Percentiles rank a stretch among this genome's conserved stretches.
Conservation (phyloP, 2,797 vertebrate genomes). For the Helarctos malayanus region DNA sequence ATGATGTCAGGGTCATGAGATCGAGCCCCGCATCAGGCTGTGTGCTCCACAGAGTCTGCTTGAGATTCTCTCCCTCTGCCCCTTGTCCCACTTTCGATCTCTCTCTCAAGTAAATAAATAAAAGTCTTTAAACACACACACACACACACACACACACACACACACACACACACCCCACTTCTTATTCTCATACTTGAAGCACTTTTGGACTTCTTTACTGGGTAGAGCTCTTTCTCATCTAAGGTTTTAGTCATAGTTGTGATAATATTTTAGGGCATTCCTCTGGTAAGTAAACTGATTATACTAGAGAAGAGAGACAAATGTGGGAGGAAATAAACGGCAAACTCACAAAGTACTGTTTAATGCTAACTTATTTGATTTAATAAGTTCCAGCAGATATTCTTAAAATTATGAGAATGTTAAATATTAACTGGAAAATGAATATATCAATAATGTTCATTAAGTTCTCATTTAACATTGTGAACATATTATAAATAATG, state of each 20-base stretch:
- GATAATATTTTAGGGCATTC: neutral
- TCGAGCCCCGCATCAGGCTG: neutral
- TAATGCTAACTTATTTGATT: conserved; percentile 4
- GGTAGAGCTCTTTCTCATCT: neutral
- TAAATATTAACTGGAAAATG: conserved; percentile 49
- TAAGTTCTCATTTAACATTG: neutral
- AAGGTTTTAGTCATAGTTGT: neutral
- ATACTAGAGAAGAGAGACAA: neutral
- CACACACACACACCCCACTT: neutral
- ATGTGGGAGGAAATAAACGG: conserved; percentile 1
- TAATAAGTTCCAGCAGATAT: neutral
- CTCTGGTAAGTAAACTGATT: neutral
- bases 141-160: accelerated
- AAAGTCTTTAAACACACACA: neutral
- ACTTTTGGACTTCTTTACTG: neutral
- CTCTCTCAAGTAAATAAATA: neutral
- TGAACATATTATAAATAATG: neutral
- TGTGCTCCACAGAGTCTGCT: neutral
- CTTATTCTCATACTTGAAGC: neutral
- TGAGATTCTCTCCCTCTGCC: neutral
- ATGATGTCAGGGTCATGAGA: neutral
- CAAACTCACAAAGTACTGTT: neutral
- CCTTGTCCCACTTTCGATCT: no score
- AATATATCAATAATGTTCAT: neutral
- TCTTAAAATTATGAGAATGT: conserved; percentile 4